These are phyloP conservation scores for Morone chrysops DNA, from an alignment of 2,113 vertebrate species.

Conservation along the genomic window DNA sequence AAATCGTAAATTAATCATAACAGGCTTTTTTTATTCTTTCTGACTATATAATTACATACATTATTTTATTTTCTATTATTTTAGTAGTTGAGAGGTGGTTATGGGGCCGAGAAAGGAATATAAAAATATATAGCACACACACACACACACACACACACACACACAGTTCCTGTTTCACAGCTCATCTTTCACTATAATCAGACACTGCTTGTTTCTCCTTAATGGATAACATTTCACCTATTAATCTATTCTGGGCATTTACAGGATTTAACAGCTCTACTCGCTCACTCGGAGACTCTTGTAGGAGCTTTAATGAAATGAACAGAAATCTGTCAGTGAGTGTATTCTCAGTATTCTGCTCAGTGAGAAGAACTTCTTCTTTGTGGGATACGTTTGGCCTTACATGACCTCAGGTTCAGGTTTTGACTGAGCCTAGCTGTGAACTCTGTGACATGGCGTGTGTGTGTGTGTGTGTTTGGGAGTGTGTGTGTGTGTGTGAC, in stretches of 20 bases:
- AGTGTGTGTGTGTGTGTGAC: background rate
- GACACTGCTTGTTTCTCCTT: conserved; percentile 24
- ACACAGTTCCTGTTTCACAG: conserved; percentile 21
- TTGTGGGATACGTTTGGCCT: conserved; percentile 31
- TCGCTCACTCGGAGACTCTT: background rate
- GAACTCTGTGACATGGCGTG: conserved; percentile 69
- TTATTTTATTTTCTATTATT: background rate
- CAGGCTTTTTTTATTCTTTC: background rate
- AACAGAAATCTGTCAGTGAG: background rate
- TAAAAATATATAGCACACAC: background rate
- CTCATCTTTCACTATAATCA: conserved; percentile 28
- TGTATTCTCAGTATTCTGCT: background rate
- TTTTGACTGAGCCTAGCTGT: conserved; percentile 54
- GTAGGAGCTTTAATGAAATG: background rate
- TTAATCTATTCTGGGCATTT: conserved; percentile 63
- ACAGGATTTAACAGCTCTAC: conserved; percentile 18
- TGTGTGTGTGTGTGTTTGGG: conserved; percentile 45
- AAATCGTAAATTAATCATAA: background rate
- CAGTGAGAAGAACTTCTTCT: background rate
- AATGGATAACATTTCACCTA: conserved; percentile 48
- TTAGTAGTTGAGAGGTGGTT: conserved; percentile 23
- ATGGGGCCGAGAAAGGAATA: background rate
- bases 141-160: background rate
- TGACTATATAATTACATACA: too few species aligned
- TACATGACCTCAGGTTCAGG: conserved; percentile 66